These are phyloP conservation scores for Phortica variegata DNA, from an alignment of 1,140 invertebrate species.

Conservation along the genomic window DNA sequence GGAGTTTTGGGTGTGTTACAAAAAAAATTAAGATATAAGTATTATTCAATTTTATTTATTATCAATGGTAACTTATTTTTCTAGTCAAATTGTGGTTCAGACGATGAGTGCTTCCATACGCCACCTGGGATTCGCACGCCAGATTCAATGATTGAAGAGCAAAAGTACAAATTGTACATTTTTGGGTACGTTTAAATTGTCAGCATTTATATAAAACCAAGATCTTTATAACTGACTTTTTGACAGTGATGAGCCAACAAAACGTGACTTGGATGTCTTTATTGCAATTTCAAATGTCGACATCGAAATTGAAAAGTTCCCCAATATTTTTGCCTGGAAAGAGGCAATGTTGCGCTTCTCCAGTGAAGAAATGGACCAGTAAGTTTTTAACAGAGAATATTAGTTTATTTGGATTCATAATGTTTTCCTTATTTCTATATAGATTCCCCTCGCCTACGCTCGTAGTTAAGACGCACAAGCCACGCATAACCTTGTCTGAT, in stretches of 20 bases:
- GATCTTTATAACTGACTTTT: neutral
- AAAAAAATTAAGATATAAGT: too few relatives aligned
- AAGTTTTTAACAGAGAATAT: constrained; percentile 15
- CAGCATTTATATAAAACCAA: neutral
- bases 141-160: constrained; percentile 16
- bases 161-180: constrained; percentile 35
- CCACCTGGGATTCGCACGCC: constrained; percentile 59
- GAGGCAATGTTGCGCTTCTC: constrained; percentile 62
- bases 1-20: constrained; percentile 56
- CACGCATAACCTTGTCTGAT: too few relatives aligned
- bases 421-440: constrained; percentile 1
- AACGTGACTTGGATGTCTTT: constrained; percentile 69
- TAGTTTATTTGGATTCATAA: neutral
- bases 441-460: constrained; percentile 16
- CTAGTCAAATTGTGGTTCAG: constrained; percentile 17
- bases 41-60: neutral
- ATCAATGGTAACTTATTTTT: neutral
- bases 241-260: constrained; percentile 66
- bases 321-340: constrained; percentile 70
- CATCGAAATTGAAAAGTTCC: constrained; percentile 62
- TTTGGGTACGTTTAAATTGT: constrained; percentile 29
- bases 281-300: constrained; percentile 63
- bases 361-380: constrained; percentile 62
- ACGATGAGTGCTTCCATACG: constrained; percentile 47
- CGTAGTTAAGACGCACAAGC: constrained; percentile 7